phyloP scores from a whole-genome alignment of 2,888 invertebrate genomes.

The Celastrina argiolus region DNA sequence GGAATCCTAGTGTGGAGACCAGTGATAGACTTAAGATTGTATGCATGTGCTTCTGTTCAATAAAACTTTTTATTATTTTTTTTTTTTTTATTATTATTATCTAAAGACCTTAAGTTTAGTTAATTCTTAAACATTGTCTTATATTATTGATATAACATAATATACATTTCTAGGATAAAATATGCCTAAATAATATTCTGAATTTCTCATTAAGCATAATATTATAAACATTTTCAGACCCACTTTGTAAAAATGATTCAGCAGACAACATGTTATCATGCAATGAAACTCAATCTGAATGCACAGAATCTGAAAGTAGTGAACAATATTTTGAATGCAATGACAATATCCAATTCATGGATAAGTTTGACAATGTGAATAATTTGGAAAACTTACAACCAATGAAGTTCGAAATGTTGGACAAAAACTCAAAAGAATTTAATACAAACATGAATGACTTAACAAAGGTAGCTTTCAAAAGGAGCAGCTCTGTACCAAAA shows the following conservation, averaged over 20 bases:
- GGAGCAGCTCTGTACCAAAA: conserved; percentile 68
- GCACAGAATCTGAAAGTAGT: conserved; percentile 73
- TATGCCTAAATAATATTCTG: not conserved
- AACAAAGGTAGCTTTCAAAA: conserved; percentile 64
- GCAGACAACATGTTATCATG: conserved; percentile 73
- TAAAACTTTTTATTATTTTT: too few species aligned
- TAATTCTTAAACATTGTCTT: too few species aligned
- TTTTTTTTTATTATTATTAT: too few species aligned
- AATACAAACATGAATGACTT: conserved; percentile 53
- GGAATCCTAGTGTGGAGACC: too few species aligned
- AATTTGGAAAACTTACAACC: conserved; percentile 51
- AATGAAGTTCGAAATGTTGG: conserved; percentile 55
- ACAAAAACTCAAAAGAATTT: conserved; percentile 46
- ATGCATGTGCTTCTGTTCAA: too few species aligned
- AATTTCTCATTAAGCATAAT: not conserved
- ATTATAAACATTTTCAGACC: conserved; percentile 47
- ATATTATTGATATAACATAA: too few species aligned
- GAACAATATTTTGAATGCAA: conserved; percentile 72
- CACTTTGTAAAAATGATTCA: conserved; percentile 67
- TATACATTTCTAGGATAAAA: too few species aligned
- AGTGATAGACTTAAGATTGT: too few species aligned
- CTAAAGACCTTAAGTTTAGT: too few species aligned
- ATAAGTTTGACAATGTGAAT: conserved; percentile 52
- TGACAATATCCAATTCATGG: conserved; percentile 56
- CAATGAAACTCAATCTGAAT: conserved; percentile 72